These are phyloP conservation scores for Chondrilla cf. caribensis DNA, from an alignment of 37 sponge, comb jelly and placozoan genomes.

Conservation along the genomic window DNA sequence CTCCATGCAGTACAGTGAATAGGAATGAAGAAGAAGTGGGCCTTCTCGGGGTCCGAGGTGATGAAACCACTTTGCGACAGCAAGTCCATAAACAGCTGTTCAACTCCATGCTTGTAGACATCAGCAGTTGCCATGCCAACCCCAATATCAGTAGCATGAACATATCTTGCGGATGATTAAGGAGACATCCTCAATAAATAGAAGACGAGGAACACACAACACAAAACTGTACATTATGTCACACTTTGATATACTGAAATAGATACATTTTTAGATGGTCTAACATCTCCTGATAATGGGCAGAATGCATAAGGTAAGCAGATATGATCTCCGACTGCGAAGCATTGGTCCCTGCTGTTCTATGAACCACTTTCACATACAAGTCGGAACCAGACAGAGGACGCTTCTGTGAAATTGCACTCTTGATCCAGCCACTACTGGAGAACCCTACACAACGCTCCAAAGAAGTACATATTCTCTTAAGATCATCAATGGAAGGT, in stretches of 20 bases:
- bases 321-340: not conserved
- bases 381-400: conserved; percentile 15
- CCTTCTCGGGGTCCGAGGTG: conserved; percentile 30
- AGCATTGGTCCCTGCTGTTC: too few relatives aligned
- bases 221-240: too few relatives aligned
- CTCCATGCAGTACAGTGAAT: conserved; percentile 76
- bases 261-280: too few relatives aligned
- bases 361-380: too few relatives aligned
- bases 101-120: conserved; percentile 86
- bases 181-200: not conserved
- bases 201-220: not conserved
- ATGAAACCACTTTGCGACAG: conserved; percentile 21
- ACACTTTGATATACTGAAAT: too few relatives aligned
- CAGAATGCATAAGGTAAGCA: not conserved
- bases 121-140: conserved; percentile 39
- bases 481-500: conserved; percentile 41
- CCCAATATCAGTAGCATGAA: conserved; percentile 49
- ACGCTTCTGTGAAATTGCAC: conserved; percentile 12
- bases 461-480: conserved; percentile 46
- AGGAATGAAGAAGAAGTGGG: conserved; percentile 65
- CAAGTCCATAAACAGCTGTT: conserved; percentile 62
- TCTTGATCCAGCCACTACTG: conserved; percentile 63
- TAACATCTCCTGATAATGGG: too few relatives aligned
- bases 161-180: conserved; percentile 37
- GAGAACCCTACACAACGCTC: conserved; percentile 54